Evolutionary conservation across 2,888 invertebrate genomes (phyloP), one percentile per base, ranked within the genome.

Genomic region (Eupithecia insigniata): DNA sequence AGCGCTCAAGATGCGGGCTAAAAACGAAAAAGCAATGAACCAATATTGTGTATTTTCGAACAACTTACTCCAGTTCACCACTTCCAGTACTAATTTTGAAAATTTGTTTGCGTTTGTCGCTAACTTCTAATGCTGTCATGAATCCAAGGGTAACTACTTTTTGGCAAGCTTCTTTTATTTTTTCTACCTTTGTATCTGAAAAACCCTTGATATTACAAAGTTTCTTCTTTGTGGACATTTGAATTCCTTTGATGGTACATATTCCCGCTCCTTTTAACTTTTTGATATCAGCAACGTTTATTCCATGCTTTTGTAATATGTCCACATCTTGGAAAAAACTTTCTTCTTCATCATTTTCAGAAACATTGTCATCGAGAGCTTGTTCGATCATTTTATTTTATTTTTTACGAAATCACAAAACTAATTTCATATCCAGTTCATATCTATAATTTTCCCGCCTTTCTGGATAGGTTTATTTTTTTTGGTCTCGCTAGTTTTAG

Each of bases 161-260:
- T 75, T 95, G 93, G 80, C 96, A 96, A 58, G 96, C 96, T 90
- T 97, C 97, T 90, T 97, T 97, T 73, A 97, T 97, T 94, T 96
- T 96, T 72, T 96, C 96, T 66, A 97, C 96, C 92, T 97, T 97
- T 6, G 95, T 96, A 81, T 97, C 96, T 28, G 96, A 96, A 83
- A 97, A 96, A 7, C 97, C 97, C 92, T 97, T 97, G 69, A 97
- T 96, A 79, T 94, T 95, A 80, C 95, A 95, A 69, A 97, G 86
- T 83, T 96, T 96, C 84, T 96, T 97, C 83, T 95, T 95, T 16
- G 97, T 97, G 2, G 95, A 96, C 97, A 97, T 97, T 86, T 97
- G 96, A 70, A 97, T 94, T 0, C 97, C 97, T 92, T 97, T 97
- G 66, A 97, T 95, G 0, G 97, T 97, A 83, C 97, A 97, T 82